These are phyloP conservation scores for Bolinopsis microptera DNA, from an alignment of 37 sponge, comb jelly and placozoan genomes.

Conservation along the genomic window DNA sequence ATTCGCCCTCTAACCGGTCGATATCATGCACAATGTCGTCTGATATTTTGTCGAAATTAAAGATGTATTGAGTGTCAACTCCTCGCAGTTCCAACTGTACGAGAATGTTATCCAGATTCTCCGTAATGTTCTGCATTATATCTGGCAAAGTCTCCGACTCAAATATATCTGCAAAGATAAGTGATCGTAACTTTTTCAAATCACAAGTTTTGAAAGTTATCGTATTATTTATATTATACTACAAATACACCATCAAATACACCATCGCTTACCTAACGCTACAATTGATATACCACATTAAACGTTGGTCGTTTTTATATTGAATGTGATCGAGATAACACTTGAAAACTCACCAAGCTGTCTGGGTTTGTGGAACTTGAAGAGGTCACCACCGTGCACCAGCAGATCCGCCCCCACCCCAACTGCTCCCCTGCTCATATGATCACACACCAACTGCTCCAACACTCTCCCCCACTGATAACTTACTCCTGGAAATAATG, in stretches of 20 bases:
- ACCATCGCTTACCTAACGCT: too few relatives aligned
- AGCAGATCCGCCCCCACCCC: background rate
- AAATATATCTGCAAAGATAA: background rate
- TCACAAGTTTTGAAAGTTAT: too few relatives aligned
- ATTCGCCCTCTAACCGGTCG: background rate
- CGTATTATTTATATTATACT: too few relatives aligned
- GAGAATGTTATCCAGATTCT: slow-evolving; percentile 6
- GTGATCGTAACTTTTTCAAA: too few relatives aligned
- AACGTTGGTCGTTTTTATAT: too few relatives aligned
- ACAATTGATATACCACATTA: too few relatives aligned
- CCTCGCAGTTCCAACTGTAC: slow-evolving; percentile 17
- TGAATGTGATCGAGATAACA: too few relatives aligned
- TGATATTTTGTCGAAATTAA: background rate
- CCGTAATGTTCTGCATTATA: background rate
- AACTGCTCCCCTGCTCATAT: background rate
- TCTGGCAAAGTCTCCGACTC: slow-evolving; percentile 36
- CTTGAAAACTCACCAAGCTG: background rate
- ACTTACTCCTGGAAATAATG: background rate
- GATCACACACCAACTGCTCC: slow-evolving; percentile 36
- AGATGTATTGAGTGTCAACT: background rate
- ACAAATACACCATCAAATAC: too few relatives aligned
- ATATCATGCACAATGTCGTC: slow-evolving; percentile 1
- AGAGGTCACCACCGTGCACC: background rate
- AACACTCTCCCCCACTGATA: background rate
- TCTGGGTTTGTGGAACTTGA: background rate